These are phyloP conservation scores for Andrena fulva DNA, from an alignment of 2,888 invertebrate species.

Conservation along the genomic window DNA sequence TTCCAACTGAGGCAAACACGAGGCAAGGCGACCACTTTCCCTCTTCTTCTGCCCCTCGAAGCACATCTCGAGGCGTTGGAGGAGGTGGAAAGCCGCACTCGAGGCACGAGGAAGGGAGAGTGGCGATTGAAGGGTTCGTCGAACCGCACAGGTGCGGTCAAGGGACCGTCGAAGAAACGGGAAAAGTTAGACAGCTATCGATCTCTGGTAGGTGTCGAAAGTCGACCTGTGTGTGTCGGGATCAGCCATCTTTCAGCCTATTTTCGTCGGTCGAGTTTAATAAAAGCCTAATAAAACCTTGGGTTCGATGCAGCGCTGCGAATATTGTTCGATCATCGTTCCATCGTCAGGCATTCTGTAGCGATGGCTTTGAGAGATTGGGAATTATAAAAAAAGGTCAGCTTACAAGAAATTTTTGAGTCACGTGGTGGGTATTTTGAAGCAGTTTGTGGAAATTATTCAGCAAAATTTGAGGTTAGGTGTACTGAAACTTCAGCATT, in stretches of 20 bases:
- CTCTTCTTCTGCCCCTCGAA: background rate
- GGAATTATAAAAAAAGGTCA: background rate
- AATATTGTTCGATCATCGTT: background rate
- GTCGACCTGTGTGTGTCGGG: background rate
- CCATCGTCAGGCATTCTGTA: background rate
- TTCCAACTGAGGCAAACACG: background rate
- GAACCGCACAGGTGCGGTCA: conserved; percentile 4
- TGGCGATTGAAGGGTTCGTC: conserved; percentile 5
- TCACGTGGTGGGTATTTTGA: background rate
- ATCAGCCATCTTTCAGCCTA: background rate
- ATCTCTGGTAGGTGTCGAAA: conserved; percentile 6
- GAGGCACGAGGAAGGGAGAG: background rate
- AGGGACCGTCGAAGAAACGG: conserved; percentile 5
- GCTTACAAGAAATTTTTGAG: background rate
- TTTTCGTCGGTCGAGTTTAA: conserved; percentile 11
- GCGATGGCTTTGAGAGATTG: background rate
- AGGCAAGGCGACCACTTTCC: conserved; percentile 1
- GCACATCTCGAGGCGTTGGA: background rate
- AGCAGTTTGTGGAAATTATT: background rate
- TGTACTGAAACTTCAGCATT: background rate
- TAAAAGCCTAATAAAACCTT: background rate
- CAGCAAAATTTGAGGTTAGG: background rate
- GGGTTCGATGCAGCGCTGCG: background rate
- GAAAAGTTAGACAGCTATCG: conserved; percentile 22
- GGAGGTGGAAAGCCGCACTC: background rate